phyloP scores from a whole-genome alignment of 2,888 invertebrate genomes.

The Acanthosepion lycidas region DNA sequence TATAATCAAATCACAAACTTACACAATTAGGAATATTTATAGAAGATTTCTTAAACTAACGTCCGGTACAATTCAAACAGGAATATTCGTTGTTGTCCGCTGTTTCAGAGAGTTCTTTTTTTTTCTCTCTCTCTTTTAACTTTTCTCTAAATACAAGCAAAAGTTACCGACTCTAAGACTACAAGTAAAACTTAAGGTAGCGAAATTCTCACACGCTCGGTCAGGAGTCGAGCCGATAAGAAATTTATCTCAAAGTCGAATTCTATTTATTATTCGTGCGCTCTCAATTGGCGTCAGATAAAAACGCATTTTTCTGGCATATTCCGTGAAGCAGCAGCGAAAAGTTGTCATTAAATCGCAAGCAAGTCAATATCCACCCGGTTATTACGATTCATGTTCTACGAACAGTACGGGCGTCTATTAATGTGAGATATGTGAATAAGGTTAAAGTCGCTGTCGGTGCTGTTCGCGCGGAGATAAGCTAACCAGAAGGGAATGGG shows the following conservation, averaged over 20 bases:
- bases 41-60: too few species aligned
- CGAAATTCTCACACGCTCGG: too few species aligned
- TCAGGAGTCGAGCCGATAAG: not conserved
- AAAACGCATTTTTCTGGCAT: not conserved
- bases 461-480: not conserved
- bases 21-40: too few species aligned
- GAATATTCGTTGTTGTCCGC: too few species aligned
- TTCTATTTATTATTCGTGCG: not conserved
- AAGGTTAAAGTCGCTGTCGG: not conserved
- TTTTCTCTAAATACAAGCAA: too few species aligned
- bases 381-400: not conserved
- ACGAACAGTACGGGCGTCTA: not conserved
- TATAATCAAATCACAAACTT: too few species aligned
- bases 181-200: not conserved
- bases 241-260: not conserved
- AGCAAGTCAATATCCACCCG: not conserved
- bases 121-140: too few species aligned
- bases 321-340: not conserved
- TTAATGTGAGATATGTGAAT: not conserved
- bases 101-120: too few species aligned
- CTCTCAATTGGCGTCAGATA: not conserved
- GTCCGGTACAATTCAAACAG: too few species aligned
- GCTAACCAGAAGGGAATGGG: not conserved
- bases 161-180: not conserved
- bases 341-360: not conserved